Base-by-base conservation (phyloP, 2,113 vertebrate species). In the Syngnathoides biaculeatus region DNA sequence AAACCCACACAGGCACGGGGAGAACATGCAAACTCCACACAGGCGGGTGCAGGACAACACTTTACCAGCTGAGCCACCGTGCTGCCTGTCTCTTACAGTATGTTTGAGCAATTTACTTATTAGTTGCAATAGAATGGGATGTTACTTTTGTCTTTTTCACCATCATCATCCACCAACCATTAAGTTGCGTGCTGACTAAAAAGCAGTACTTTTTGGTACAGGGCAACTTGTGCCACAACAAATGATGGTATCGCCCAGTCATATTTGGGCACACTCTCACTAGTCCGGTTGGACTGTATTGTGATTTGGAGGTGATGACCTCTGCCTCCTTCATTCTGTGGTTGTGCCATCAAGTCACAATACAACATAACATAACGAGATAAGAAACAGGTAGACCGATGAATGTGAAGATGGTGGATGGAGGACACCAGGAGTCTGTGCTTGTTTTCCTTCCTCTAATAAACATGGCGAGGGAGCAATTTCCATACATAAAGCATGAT, bases 401-500 rank as follows among this genome's bases (percentile, higher is more conserved):
- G 67, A 22, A 69, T 10, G 0, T 4, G 20, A 15, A 15, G 1
- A 4, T 2, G 4, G 4, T 9, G 38, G 14, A n/a, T 0, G 2
- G 38, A 64, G 14, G 19, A 19, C 10, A 22, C n/a, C 26, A 22
- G 68, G 30, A 11, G 62, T 69, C 61, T 66, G 30, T 68, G 19
- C 5, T 1, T 14, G 14, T 57, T 57, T 17, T 60, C 53, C 71
- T 63, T 63, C 47, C 43, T 22, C 1, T 27, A 8, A 14, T 1
- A 24, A 69, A 75, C 76, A 73, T 65, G 39, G 69, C 47, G 67
- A 55, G 42, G 35, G 72, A 74, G 68, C 12, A 53, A 65, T 55
- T 62, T 62, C 22, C 60, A 62, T 43, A 79, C 63, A 64, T 30
- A 78, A 84, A 70, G 74, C 67, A 65, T 53, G 35, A 74, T 71